A percentile compares a stretch with the other conserved stretches of the same genome.
Evolutionary conservation across 2,888 invertebrate genomes (phyloP).

Genomic region (Magallana nippona): DNA sequence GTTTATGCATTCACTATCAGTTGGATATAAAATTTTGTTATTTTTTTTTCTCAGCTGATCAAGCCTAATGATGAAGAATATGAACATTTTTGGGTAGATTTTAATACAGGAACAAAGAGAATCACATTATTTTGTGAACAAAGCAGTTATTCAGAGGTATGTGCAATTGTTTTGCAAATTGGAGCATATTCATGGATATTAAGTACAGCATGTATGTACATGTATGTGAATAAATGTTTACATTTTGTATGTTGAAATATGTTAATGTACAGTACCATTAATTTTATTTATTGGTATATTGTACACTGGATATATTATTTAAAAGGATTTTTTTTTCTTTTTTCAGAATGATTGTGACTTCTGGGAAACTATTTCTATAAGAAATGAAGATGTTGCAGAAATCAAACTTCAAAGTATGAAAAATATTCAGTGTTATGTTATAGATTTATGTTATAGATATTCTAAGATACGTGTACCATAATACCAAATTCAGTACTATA

Average conservation of each 20-base stretch:
- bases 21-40: background rate
- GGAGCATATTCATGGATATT: too few relatives aligned
- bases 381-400: slow-evolving; percentile 52
- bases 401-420: background rate
- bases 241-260: too few relatives aligned
- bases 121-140: slow-evolving; percentile 73
- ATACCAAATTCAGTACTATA: background rate
- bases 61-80: slow-evolving; percentile 74
- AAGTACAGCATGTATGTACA: too few relatives aligned
- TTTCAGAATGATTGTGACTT: slow-evolving; percentile 44
- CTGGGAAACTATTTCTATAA: slow-evolving; percentile 68
- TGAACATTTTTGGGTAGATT: slow-evolving; percentile 75
- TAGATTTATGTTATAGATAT: background rate
- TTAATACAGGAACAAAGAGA: slow-evolving; percentile 73
- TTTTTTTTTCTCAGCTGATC: slow-evolving; percentile 58
- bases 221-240: too few relatives aligned
- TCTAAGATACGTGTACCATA: background rate
- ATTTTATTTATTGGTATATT: too few relatives aligned
- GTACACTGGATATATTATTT: too few relatives aligned
- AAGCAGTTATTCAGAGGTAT: slow-evolving; percentile 54
- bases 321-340: too few relatives aligned
- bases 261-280: too few relatives aligned
- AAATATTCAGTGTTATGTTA: background rate
- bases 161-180: too few relatives aligned
- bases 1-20: background rate